phyloP scores from a whole-genome alignment of 2,797 vertebrate species.

The Peromyscus attwateri region DNA sequence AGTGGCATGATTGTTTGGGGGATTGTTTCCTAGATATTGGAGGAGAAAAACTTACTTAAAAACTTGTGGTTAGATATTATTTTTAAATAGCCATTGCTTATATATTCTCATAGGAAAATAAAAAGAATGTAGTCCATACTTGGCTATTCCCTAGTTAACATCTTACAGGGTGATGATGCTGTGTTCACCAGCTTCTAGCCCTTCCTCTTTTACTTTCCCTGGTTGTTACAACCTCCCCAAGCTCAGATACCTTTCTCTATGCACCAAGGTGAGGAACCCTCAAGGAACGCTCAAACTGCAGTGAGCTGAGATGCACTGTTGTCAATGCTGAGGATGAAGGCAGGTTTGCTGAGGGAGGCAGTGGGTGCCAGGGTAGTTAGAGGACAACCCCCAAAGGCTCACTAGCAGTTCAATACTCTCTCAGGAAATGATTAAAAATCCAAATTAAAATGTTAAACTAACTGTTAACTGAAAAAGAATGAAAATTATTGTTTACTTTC shows the following conservation, averaged over 20 bases:
- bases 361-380: not conserved
- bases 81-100: too few relatives aligned
- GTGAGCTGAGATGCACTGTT: not conserved
- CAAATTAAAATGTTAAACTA: not conserved
- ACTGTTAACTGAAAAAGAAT: not conserved
- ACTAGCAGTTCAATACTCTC: not conserved
- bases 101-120: too few relatives aligned
- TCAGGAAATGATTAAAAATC: not conserved
- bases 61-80: too few relatives aligned
- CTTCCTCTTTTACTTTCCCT: not conserved
- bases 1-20: not conserved
- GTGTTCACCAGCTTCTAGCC: not conserved
- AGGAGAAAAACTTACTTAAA: too few relatives aligned
- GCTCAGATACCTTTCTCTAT: not conserved
- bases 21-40: too few relatives aligned
- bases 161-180: not conserved
- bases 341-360: not conserved
- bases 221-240: not conserved
- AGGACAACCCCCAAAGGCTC: not conserved
- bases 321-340: not conserved
- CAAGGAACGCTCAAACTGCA: not conserved
- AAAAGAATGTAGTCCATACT: not conserved
- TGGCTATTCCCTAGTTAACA: not conserved
- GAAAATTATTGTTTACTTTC: constrained; percentile 56
- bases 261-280: not conserved